Base-by-base conservation (phyloP, 2,797 vertebrate genomes). In the Prunella strophiata region DNA sequence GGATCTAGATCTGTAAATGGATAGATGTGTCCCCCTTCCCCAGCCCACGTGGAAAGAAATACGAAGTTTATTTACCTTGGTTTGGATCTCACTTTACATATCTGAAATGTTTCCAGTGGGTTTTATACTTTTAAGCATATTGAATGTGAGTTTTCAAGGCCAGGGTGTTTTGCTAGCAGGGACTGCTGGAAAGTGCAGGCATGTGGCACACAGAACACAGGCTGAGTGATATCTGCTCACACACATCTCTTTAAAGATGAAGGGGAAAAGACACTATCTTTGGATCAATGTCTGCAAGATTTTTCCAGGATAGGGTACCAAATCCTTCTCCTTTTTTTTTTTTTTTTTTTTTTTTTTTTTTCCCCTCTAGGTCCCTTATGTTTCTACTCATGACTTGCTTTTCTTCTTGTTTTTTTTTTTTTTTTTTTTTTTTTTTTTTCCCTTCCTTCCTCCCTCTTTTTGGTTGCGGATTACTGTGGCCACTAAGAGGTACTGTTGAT, bases 401-500 rank as follows among this genome's bases (percentile, higher is more conserved):
- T 19, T 9, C 7, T 13, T 5, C 3, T 8, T 11, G 7, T 11
- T 3, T 10, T 45, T 50, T 13, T 25, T 42, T 52, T 26, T 23
- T 22, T 29, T 38, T 8, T 11, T 3, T 10, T 45, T 50, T 13
- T 25, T 42, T 52, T 26, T 23, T 22, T 29, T 42, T 10, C 16
- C 5, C 15, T 6, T 27, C 1, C 5, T 71, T 38, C 11, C 34
- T 79, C 45, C 40, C 7, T 86, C 57, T 62, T 72, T 85, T 93
- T 94, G 63, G 85, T 95, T 92, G 85, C 89, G 47, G 85, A 95
- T 95, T 92, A 50, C 51, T 86, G 47, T 67, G 91, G 76, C 92
- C 95, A 95, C 94, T 95, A 93, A 96, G 92, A 96, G 94, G 93
- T 96, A 96, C 89, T 97, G 92, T 96, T 96, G 95, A 96, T 91